These are phyloP conservation scores for Drosophila chauvacae DNA, from an alignment of 1,140 invertebrate species.

Conservation along the genomic window DNA sequence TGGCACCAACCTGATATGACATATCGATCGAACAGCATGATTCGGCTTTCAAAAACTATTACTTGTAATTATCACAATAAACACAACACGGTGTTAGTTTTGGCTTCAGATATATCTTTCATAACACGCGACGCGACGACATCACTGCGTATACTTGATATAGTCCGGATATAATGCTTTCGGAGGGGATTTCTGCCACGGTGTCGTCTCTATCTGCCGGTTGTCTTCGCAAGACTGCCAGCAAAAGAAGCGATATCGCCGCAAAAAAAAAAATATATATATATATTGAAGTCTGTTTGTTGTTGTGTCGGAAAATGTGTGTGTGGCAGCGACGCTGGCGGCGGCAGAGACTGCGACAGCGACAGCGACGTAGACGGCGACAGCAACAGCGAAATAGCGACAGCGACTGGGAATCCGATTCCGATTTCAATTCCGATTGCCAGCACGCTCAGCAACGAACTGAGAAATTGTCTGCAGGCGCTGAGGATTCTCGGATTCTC, in stretches of 20 bases:
- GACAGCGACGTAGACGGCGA: not conserved
- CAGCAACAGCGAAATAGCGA: constrained; percentile 10
- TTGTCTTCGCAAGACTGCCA: constrained; percentile 82
- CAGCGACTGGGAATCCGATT: constrained; percentile 23
- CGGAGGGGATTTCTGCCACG: constrained; percentile 8
- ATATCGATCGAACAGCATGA: constrained; percentile 82
- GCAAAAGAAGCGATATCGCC: constrained; percentile 59
- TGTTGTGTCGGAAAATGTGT: constrained; percentile 18
- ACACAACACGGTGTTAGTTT: constrained; percentile 21
- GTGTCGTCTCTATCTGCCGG: constrained; percentile 83
- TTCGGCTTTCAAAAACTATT: constrained; percentile 33
- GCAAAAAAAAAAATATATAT: constrained; percentile 60
- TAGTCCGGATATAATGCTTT: constrained; percentile 4
- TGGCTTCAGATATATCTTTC: constrained; percentile 16
- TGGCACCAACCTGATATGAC: constrained; percentile 78
- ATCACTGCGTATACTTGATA: constrained; percentile 34
- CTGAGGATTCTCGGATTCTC: constrained; percentile 35
- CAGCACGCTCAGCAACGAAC: constrained; percentile 64
- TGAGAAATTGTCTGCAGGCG: constrained; percentile 65
- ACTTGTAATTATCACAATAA: constrained; percentile 65
- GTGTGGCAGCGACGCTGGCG: constrained; percentile 27
- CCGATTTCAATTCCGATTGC: constrained; percentile 65
- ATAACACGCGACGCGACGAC: constrained; percentile 57
- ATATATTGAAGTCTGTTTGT: not conserved
- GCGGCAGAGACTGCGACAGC: constrained; percentile 9